Evolutionary conservation across 2,888 invertebrate genomes (phyloP).

Genomic region (Nomada ruficornis): DNA sequence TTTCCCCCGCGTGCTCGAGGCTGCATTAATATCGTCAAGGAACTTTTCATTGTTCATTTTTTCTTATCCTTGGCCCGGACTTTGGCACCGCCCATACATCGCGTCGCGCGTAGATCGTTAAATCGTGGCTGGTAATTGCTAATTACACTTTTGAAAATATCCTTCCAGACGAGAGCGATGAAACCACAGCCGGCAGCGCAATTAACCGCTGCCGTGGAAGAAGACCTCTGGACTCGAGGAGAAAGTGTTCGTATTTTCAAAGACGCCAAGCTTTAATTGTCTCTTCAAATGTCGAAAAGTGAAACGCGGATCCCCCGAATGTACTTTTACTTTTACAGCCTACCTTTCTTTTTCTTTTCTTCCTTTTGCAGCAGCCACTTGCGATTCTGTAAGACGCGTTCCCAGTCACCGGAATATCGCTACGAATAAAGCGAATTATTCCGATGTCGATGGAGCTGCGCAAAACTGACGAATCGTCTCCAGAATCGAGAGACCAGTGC

Average conservation of each 20-base stretch:
- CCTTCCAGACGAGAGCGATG: not conserved
- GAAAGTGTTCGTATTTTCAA: slow-evolving; percentile 33
- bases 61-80: slow-evolving; percentile 20
- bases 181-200: not conserved
- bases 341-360: not conserved
- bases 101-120: slow-evolving; percentile 22
- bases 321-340: slow-evolving; percentile 12
- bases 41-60: slow-evolving; percentile 22
- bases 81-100: slow-evolving; percentile 22
- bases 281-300: slow-evolving; percentile 28
- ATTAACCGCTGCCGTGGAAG: slow-evolving; percentile 17
- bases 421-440: too few relatives aligned
- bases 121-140: slow-evolving; percentile 15
- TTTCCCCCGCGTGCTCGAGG: not conserved
- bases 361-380: not conserved
- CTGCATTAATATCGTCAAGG: not conserved
- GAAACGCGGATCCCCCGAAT: slow-evolving; percentile 22
- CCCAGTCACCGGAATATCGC: too few relatives aligned
- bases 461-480: slow-evolving; percentile 26
- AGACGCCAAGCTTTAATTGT: slow-evolving; percentile 24
- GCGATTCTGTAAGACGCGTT: too few relatives aligned
- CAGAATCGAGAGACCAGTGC: slow-evolving; percentile 36
- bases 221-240: slow-evolving; percentile 7
- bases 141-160: slow-evolving; percentile 12
- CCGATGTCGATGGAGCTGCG: too few relatives aligned